Evolutionary conservation across 2,888 invertebrate genomes (phyloP), one percentile per base, ranked within the genome.

Genomic region (Mesopsocus fuscifrons): DNA sequence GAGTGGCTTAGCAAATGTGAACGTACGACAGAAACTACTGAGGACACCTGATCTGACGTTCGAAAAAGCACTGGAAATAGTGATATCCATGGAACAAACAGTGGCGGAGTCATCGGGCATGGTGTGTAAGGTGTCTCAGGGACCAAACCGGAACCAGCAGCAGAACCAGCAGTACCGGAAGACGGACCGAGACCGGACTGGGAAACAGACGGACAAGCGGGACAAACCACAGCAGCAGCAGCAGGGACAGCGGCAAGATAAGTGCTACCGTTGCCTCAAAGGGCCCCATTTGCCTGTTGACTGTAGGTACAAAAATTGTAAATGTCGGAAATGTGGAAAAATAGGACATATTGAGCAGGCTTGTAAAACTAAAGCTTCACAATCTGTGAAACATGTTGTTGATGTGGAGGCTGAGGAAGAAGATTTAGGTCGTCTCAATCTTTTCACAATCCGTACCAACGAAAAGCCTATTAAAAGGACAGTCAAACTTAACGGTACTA

Each of bases 41-140:
- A 21, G 16, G 17, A 41, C 15, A 9, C 21, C 9, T n/a, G 15
- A 30, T 15, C 13, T 41, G 26, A n/a, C 3, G 11, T n/a, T 22
- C 3, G 26, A 41, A n/a, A n/a, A 3, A 6, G 21, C 22, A 4
- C 11, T 30, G 3, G 41, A 41, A 32, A 41, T 3, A 9, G 41
- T 26, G 11, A 22, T 21, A 4, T 16, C 16, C 15, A 41, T 41
- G 41, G 41, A 41, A 41, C 41, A 16, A 11, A 23, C 41, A 3
- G 41, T 16, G 16, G 26, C 11, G 41, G 41, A 41, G n/a, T n/a
- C n/a, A n/a, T n/a, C n/a, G n/a, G n/a, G n/a, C n/a, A n/a, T n/a
- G n/a, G n/a, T n/a, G n/a, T n/a, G n/a, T n/a, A n/a, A n/a, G n/a
- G n/a, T n/a, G n/a, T n/a, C n/a, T n/a, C n/a, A n/a, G n/a, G n/a